Percentiles rank a stretch among this genome's conserved stretches.
Evolutionary conservation across 2,797 vertebrate genomes (phyloP).

Genomic region (Pantherophis vulpinus): DNA sequence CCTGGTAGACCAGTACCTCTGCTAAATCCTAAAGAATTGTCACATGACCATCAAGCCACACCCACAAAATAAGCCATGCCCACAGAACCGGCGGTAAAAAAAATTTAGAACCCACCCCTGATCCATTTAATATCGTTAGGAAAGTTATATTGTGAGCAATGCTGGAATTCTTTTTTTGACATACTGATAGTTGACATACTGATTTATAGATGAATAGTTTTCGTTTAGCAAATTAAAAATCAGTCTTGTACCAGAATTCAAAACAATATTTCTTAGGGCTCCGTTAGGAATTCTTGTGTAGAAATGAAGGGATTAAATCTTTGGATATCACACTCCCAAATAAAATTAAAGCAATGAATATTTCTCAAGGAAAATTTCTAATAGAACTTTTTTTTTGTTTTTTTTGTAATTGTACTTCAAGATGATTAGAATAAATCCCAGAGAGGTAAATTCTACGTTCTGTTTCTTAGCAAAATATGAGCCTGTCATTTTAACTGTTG

Average conservation of each 20-base stretch:
- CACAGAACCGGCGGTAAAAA: no score
- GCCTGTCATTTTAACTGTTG: conserved; percentile 52
- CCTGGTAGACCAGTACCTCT: no score
- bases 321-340: conserved; percentile 29
- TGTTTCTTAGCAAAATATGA: conserved; percentile 45
- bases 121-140: not conserved
- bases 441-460: conserved; percentile 21
- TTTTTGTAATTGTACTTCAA: conserved; percentile 47
- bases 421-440: conserved; percentile 40
- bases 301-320: conserved; percentile 41
- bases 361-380: conserved; percentile 20
- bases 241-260: conserved; percentile 30
- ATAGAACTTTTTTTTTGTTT: not conserved
- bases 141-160: conserved; percentile 20
- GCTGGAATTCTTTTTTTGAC: not conserved
- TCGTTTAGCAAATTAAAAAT: conserved; percentile 30
- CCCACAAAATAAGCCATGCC: no score
- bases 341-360: conserved; percentile 13
- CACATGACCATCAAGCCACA: no score
- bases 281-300: conserved; percentile 24
- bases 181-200: not conserved
- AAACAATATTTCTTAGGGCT: conserved; percentile 33
- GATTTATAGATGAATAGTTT: conserved; percentile 9
- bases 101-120: no score
- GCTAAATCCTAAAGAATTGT: no score